Base-by-base conservation (phyloP, 2,797 vertebrate genomes). In the Karalla daura region DNA sequence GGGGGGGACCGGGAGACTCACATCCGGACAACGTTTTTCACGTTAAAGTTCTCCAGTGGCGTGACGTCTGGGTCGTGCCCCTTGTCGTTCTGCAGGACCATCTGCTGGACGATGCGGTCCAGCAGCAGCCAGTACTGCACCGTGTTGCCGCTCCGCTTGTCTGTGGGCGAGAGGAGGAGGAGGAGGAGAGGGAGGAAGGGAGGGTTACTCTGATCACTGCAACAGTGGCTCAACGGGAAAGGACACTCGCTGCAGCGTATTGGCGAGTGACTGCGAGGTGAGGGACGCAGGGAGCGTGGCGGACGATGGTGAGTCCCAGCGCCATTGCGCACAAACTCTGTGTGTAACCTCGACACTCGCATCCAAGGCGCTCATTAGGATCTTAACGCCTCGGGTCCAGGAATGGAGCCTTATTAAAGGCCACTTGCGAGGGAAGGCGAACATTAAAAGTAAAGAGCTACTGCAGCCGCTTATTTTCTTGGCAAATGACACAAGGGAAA, bases 21-120 rank as follows among this genome's bases (percentile, higher is more conserved):
- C 98, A 99, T 99, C 81, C 97, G 94, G 68, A 99, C 97, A 0
- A 99, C 96, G 4, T 99, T 99, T 92, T 97, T 99, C 85, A 99
- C 97, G 80, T 99, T 98, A 88, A 99, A 99, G 86, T 99, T 99
- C 91, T 99, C 98, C 91, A 99, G 90, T 44, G 97, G 97, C 7
- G 98, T 96, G 74, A 95, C 94, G 0, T 99, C 97, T 0, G 97
- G 97, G 90, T 99, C 98, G 67, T 98, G 96, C 85, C 97, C 98
- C 92, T 97, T 98, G 90, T 99, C 97, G 70, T 95, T 99, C 82
- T 99, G 98, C 80, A 99, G 91, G 76, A 99, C 98, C 44, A 99
- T 98, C 86, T 99, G 98, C 84, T 99, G 98, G 84, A 99, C 94
- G 23, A 99, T 98, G 52, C 98, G 96, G 85, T 99, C 98, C 47